Conservation (phyloP, 2,888 invertebrate species). For the Deilephila porcellus region DNA sequence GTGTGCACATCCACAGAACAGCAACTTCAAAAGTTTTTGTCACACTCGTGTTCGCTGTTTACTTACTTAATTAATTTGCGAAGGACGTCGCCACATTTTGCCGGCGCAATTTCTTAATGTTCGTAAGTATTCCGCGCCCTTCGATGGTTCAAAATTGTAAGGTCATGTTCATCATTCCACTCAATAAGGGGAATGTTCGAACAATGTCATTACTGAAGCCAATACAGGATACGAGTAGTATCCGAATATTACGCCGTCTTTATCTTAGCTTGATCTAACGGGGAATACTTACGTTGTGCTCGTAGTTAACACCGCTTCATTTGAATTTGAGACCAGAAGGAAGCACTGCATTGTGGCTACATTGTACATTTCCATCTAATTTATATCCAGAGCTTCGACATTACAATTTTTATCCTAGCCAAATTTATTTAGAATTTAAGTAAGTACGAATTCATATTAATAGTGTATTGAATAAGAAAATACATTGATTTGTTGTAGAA, state of each 20-base stretch:
- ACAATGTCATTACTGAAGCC: neutral
- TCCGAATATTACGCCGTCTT: neutral
- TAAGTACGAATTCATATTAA: no score
- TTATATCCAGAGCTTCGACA: neutral
- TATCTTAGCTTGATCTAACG: neutral
- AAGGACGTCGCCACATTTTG: conserved; percentile 28
- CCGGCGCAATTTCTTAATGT: conserved; percentile 31
- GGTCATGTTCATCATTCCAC: conserved; percentile 8
- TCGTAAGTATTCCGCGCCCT: conserved; percentile 21
- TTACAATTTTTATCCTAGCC: no score
- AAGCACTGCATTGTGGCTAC: neutral
- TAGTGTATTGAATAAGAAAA: no score
- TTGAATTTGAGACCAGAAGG: neutral
- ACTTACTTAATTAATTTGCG: conserved; percentile 40
- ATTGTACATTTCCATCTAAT: neutral
- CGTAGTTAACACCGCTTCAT: neutral
- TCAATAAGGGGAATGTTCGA: neutral
- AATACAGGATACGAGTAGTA: neutral
- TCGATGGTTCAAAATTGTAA: neutral
- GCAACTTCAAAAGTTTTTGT: conserved; percentile 27
- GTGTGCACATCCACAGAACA: conserved; percentile 14
- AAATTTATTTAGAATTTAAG: no score
- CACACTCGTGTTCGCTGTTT: conserved; percentile 34
- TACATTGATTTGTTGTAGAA: no score
- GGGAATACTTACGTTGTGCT: conserved; percentile 2